These are phyloP conservation scores for Mandrillus leucophaeus DNA, from an alignment of 2,113 vertebrate species.

Conservation along the genomic window DNA sequence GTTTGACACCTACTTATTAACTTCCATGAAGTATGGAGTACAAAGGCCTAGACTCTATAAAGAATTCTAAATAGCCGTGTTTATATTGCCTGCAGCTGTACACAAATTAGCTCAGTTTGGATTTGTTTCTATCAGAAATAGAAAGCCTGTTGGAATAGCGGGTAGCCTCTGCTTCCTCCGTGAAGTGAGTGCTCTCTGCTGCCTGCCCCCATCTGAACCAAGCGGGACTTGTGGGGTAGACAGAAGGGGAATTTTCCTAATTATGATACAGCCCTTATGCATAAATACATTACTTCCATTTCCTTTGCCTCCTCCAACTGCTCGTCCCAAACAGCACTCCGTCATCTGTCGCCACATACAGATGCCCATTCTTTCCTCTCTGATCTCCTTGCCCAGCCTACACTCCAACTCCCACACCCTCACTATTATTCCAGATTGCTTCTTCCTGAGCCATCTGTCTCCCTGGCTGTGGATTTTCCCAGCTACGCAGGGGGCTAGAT, in stretches of 20 bases:
- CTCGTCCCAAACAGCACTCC: conserved; percentile 53
- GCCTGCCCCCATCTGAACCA: conserved; percentile 6
- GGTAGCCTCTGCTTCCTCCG: conserved; percentile 71
- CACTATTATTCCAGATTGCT: conserved; percentile 69
- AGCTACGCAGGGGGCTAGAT: conserved; percentile 24
- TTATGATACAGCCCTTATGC: conserved; percentile 55
- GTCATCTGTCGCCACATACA: conserved; percentile 65
- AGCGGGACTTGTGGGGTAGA: background rate
- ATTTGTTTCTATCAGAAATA: conserved; percentile 80
- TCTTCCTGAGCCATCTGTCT: conserved; percentile 77
- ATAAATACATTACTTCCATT: conserved; percentile 62
- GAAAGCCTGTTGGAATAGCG: conserved; percentile 46
- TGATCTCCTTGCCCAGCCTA: conserved; percentile 42
- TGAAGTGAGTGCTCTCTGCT: background rate
- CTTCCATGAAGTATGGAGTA: conserved; percentile 87
- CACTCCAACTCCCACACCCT: conserved; percentile 66
- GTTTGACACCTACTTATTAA: conserved; percentile 92
- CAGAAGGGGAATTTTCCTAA: conserved; percentile 70
- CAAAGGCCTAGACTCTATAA: conserved; percentile 85
- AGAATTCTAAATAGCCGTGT: conserved; percentile 86
- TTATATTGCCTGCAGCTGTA: conserved; percentile 86
- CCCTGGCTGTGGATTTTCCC: conserved; percentile 61
- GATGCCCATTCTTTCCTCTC: conserved; percentile 52
- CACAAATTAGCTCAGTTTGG: conserved; percentile 86
- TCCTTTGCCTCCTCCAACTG: conserved; percentile 54